Conservation (phyloP, 2,113 vertebrate genomes). For the Xiphophorus hellerii region DNA sequence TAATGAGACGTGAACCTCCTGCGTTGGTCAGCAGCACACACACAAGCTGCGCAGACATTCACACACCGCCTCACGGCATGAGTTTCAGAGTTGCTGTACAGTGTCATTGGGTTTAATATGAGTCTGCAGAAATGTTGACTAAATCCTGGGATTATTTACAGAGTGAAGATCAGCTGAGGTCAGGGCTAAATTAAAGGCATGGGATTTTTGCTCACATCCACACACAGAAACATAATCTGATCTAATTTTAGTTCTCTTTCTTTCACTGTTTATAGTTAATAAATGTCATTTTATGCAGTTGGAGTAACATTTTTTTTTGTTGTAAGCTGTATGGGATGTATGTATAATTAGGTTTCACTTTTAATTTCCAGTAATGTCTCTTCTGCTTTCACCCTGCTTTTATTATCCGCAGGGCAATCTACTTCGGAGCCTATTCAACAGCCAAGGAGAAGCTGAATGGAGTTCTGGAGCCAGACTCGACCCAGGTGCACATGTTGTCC, state of each 20-base stretch:
- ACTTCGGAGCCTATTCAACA: slow-evolving; percentile 97
- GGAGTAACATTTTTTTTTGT: not conserved
- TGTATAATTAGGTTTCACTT: not conserved
- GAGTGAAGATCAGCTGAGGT: slow-evolving; percentile 20
- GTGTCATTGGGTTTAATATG: slow-evolving; percentile 38
- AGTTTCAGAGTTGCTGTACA: not conserved
- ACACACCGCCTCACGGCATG: not conserved
- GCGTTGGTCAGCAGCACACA: slow-evolving; percentile 22
- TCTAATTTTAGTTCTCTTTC: slow-evolving; percentile 1
- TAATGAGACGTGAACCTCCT: slow-evolving; percentile 25
- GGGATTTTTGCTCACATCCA: not conserved
- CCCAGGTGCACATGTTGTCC: slow-evolving; percentile 96
- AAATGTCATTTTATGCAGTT: not conserved
- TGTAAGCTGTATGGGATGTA: not conserved
- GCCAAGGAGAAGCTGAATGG: slow-evolving; percentile 94
- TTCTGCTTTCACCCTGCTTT: not conserved
- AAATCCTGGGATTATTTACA: slow-evolving; percentile 56
- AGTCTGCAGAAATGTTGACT: slow-evolving; percentile 39
- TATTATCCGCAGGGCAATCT: slow-evolving; percentile 88
- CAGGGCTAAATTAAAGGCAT: slow-evolving; percentile 25
- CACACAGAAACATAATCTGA: not conserved
- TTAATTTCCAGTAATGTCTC: not conserved
- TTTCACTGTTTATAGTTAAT: not conserved
- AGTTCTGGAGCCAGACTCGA: slow-evolving; percentile 92
- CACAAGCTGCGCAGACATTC: not conserved